These are phyloP conservation scores for Vombatus ursinus DNA, from an alignment of 2,113 vertebrate genomes.

Conservation along the genomic window DNA sequence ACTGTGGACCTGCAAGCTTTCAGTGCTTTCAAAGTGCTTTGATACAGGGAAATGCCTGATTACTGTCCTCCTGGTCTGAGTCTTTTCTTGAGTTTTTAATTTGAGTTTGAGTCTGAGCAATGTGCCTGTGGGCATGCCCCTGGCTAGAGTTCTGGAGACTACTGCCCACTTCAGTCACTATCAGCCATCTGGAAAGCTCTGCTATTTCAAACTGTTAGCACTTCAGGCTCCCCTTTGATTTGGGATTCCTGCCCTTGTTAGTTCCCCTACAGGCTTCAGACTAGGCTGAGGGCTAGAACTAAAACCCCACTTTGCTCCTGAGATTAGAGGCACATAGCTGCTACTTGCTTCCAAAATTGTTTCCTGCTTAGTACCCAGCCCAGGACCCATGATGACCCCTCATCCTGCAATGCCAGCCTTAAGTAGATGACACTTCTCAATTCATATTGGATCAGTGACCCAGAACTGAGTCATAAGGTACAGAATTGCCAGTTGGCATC, in stretches of 20 bases:
- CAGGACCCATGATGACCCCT: background rate
- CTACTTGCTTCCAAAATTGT: background rate
- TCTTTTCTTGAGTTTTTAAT: background rate
- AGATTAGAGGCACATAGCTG: background rate
- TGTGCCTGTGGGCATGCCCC: background rate
- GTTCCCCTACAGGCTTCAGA: background rate
- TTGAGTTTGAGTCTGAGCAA: background rate
- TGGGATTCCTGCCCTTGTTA: background rate
- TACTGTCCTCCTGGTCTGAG: background rate
- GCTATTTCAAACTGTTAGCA: background rate
- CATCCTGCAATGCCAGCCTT: background rate
- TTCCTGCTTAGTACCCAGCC: background rate
- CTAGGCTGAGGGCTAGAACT: background rate
- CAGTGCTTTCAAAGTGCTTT: background rate
- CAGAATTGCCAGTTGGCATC: background rate
- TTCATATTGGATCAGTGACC: background rate
- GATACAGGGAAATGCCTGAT: background rate
- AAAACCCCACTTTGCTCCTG: background rate
- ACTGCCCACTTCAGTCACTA: background rate
- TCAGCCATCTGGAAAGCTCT: background rate
- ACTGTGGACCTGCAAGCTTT: background rate
- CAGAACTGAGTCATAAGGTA: background rate
- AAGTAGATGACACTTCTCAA: background rate
- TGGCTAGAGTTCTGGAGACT: background rate
- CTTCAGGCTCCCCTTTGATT: background rate